A percentile compares a stretch with the other conserved stretches of the same genome.
These are phyloP conservation scores for Daubentonia madagascariensis DNA, from an alignment of 2,113 vertebrate species.

Conservation along the genomic window DNA sequence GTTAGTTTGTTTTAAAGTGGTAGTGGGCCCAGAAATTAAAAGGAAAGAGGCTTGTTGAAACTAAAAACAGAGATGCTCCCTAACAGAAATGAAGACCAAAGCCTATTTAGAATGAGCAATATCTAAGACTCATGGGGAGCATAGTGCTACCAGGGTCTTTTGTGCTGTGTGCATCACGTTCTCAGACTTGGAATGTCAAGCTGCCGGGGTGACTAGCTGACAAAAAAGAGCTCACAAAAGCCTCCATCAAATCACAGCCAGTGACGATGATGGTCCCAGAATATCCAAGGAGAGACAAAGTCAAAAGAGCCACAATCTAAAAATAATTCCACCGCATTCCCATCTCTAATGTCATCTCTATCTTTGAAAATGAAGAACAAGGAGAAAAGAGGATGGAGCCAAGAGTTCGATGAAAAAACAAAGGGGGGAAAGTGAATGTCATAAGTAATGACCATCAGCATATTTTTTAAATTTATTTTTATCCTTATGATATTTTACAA, in stretches of 20 bases:
- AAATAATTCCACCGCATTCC: background rate
- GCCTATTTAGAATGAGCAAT: background rate
- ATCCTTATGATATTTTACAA: background rate
- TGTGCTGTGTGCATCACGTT: background rate
- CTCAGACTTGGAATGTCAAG: background rate
- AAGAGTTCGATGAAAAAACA: background rate
- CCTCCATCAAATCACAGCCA: background rate
- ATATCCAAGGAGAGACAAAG: background rate
- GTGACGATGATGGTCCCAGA: background rate
- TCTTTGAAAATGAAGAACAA: background rate
- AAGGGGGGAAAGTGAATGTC: background rate
- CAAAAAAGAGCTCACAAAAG: background rate
- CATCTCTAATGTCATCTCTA: background rate
- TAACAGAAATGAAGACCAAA: background rate
- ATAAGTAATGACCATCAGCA: background rate
- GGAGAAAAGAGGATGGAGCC: background rate
- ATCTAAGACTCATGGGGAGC: fast-evolving
- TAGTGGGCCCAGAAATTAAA: background rate
- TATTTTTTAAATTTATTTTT: background rate
- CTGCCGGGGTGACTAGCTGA: background rate
- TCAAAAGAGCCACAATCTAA: background rate
- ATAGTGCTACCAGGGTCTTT: background rate
- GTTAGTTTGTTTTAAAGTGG: background rate
- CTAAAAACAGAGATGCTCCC: background rate
- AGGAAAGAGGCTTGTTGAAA: background rate